Conservation (phyloP, 2,797 vertebrate genomes). For the Aplochiton taeniatus region DNA sequence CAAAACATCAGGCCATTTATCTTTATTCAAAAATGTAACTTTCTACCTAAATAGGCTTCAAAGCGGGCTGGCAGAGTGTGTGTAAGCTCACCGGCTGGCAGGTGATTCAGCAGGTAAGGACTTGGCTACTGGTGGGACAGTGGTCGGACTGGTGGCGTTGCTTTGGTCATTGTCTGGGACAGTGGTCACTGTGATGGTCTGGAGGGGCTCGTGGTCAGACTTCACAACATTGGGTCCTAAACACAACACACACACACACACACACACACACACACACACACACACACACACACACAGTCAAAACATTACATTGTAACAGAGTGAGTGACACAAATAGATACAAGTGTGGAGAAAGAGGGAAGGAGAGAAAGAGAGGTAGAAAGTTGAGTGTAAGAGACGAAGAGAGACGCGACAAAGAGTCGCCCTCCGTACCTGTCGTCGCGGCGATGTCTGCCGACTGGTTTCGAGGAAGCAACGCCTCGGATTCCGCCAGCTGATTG, state of each 20-base stretch:
- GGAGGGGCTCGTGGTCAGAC: constrained; percentile 53
- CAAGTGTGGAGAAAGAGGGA: background rate
- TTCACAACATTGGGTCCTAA: constrained; percentile 70
- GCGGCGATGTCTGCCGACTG: constrained; percentile 65
- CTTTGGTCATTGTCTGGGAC: constrained; percentile 44
- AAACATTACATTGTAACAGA: too few relatives aligned
- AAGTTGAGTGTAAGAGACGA: constrained; percentile 4
- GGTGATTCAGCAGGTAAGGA: constrained; percentile 52
- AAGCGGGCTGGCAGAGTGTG: too few relatives aligned
- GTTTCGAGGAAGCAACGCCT: constrained; percentile 77
- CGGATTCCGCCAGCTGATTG: constrained; percentile 68
- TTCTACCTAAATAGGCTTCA: too few relatives aligned
- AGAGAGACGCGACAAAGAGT: constrained; percentile 1
- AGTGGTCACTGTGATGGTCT: constrained; percentile 59
- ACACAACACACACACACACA: constrained; percentile 12
- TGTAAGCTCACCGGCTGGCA: constrained; percentile 55
- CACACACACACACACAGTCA: background rate
- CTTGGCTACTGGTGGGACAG: constrained; percentile 63
- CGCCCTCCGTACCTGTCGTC: constrained; percentile 52
- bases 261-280: background rate
- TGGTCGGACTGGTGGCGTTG: constrained; percentile 47
- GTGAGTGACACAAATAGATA: background rate
- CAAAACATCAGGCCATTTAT: too few relatives aligned
- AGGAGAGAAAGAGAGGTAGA: background rate
- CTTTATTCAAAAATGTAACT: too few relatives aligned